These are phyloP conservation scores for Whitmania pigra DNA, from an alignment of 1,140 invertebrate genomes.

Conservation along the genomic window DNA sequence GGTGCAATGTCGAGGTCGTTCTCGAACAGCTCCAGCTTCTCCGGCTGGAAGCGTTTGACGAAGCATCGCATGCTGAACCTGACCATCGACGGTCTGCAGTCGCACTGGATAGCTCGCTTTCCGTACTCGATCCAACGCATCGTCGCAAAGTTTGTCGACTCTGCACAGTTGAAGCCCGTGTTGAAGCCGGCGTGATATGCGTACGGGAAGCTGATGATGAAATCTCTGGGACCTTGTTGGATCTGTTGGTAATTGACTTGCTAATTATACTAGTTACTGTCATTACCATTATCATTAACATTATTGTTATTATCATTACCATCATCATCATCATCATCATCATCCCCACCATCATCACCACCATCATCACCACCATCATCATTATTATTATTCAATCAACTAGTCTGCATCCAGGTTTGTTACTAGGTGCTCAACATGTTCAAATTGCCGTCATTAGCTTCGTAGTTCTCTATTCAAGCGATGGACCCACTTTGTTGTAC, in stretches of 20 bases:
- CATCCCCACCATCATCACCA: no score
- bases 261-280: no score
- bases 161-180: conserved; percentile 95
- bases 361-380: no score
- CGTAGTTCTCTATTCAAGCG: no score
- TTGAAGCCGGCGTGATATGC: conserved; percentile 93
- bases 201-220: conserved; percentile 98
- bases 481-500: conserved; percentile 64
- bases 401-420: background rate
- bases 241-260: background rate
- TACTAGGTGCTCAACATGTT: background rate
- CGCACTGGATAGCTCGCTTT: conserved; percentile 51
- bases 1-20: conserved; percentile 71
- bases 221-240: conserved; percentile 77
- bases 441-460: no score
- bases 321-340: no score
- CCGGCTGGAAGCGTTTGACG: conserved; percentile 83
- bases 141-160: conserved; percentile 96
- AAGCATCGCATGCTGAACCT: conserved; percentile 97
- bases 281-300: no score
- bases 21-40: conserved; percentile 66
- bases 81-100: conserved; percentile 59
- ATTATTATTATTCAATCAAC: background rate
- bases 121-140: conserved; percentile 96
- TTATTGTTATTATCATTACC: no score